These are phyloP conservation scores for Propithecus perrieri DNA, from an alignment of 2,797 vertebrate genomes.

Conservation along the genomic window DNA sequence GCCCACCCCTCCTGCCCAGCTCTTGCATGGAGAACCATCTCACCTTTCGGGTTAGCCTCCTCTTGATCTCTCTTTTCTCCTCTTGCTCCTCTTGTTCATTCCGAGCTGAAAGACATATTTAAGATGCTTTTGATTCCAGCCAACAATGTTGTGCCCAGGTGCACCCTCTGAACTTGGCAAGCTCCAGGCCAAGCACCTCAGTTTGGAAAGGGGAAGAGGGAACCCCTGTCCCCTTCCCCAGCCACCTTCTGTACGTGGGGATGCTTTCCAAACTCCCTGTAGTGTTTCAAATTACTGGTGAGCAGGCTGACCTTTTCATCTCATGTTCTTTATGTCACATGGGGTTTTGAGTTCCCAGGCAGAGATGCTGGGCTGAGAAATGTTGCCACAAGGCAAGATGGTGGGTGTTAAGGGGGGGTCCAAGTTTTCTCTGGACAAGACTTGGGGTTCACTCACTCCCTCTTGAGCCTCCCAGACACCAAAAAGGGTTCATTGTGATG, in stretches of 20 bases:
- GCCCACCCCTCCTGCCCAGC: no score
- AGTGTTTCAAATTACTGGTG: neutral
- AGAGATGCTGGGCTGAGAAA: neutral
- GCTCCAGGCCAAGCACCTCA: neutral
- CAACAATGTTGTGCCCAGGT: neutral
- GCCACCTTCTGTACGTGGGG: neutral
- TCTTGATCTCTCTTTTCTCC: slow-evolving; percentile 98
- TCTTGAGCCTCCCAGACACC: neutral
- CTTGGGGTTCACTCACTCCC: neutral
- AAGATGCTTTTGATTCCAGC: slow-evolving; percentile 57
- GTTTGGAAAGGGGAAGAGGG: neutral
- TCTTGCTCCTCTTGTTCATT: slow-evolving; percentile 99
- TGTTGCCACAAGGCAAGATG: no score
- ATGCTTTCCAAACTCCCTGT: neutral
- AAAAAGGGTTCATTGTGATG: neutral
- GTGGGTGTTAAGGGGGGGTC: neutral
- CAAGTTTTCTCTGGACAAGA: neutral
- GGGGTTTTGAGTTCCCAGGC: neutral
- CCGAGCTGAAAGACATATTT: slow-evolving; percentile 89
- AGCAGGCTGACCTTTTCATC: neutral
- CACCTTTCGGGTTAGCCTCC: slow-evolving; percentile 96
- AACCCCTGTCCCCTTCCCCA: neutral
- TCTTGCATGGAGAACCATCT: slow-evolving; percentile 70
- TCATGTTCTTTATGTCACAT: neutral
- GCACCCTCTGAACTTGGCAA: neutral